Conservation (phyloP, 2,113 vertebrate genomes). For the Lanius collurio region DNA sequence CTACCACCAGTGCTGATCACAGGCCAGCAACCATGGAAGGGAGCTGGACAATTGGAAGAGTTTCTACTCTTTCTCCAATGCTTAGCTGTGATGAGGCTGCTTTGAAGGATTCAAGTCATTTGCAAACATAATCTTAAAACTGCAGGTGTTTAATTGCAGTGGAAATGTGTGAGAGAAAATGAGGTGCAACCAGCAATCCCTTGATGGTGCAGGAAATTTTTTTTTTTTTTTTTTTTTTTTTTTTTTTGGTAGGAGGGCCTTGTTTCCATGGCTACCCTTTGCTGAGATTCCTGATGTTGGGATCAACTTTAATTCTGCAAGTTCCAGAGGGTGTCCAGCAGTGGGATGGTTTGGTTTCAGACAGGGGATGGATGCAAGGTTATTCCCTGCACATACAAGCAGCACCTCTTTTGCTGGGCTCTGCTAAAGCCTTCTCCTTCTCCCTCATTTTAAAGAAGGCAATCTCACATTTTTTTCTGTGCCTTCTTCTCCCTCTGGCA, state of each 20-base stretch:
- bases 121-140: background rate
- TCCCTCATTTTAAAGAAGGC: background rate
- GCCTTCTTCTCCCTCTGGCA: background rate
- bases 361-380: background rate
- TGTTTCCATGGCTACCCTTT: constrained; percentile 5
- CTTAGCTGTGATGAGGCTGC: background rate
- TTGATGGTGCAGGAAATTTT: background rate
- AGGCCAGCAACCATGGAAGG: background rate
- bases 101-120: background rate
- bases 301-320: background rate
- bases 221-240: no score
- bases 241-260: background rate
- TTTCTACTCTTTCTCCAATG: background rate
- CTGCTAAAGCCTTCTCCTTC: background rate
- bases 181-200: background rate
- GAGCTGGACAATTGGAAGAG: background rate
- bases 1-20: background rate
- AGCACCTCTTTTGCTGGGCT: background rate
- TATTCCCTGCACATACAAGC: background rate
- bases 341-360: background rate
- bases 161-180: background rate
- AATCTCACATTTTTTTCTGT: background rate
- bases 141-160: background rate
- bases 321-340: background rate
- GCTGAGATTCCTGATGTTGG: background rate